These are phyloP conservation scores for Ramphastos sulfuratus DNA, from an alignment of 2,113 vertebrate genomes.

Conservation along the genomic window DNA sequence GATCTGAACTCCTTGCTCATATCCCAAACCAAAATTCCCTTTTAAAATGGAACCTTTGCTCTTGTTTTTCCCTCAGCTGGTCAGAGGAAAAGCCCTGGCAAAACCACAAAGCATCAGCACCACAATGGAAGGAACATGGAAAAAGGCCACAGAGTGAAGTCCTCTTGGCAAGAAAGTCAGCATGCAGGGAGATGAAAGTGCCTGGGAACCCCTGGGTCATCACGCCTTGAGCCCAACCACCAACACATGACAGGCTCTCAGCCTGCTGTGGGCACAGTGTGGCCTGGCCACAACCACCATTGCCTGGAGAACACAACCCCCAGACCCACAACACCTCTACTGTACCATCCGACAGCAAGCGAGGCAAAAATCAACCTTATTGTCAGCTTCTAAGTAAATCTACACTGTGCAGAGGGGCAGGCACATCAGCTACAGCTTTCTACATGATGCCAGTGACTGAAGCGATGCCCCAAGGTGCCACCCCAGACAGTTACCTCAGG, in stretches of 20 bases:
- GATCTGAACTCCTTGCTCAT: background rate
- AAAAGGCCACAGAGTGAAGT: slow-evolving; percentile 18
- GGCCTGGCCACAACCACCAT: background rate
- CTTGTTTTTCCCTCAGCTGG: background rate
- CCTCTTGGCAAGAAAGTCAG: background rate
- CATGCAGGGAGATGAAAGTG: background rate
- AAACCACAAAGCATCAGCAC: background rate
- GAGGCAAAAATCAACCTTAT: background rate
- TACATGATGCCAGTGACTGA: fast-evolving
- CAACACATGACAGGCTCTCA: background rate
- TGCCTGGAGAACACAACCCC: background rate
- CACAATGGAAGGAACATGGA: slow-evolving; percentile 45
- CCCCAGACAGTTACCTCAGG: background rate
- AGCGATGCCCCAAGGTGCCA: background rate
- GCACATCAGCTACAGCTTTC: background rate
- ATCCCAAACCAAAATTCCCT: background rate
- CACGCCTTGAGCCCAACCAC: background rate
- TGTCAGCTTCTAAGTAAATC: background rate
- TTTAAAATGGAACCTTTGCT: slow-evolving; percentile 15
- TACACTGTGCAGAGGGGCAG: background rate
- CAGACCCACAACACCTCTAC: background rate
- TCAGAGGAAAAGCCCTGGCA: background rate
- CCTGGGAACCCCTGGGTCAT: background rate
- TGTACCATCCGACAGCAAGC: background rate
- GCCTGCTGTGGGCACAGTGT: background rate